These are phyloP conservation scores for Dichetophora obliterata DNA, from an alignment of 2,888 invertebrate genomes.

Conservation along the genomic window DNA sequence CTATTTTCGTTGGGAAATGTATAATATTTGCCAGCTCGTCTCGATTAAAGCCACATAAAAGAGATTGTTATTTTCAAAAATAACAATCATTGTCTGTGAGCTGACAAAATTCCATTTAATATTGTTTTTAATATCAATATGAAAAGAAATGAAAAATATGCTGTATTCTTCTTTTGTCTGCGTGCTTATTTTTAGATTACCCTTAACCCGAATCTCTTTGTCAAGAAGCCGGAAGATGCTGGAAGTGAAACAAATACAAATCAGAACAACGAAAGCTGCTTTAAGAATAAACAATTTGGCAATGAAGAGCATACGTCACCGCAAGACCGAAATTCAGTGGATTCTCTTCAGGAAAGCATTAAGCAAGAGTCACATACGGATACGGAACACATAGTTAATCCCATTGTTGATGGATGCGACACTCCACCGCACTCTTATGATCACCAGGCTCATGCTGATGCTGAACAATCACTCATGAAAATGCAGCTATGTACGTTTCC, in stretches of 20 bases:
- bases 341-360: slow-evolving; percentile 23
- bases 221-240: slow-evolving; percentile 52
- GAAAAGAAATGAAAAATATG: slow-evolving; percentile 22
- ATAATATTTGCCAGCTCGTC: slow-evolving; percentile 2
- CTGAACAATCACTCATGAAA: slow-evolving; percentile 82
- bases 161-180: background rate
- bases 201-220: slow-evolving; percentile 61
- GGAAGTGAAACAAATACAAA: background rate
- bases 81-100: slow-evolving; percentile 7
- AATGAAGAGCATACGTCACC: background rate
- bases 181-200: slow-evolving; percentile 52
- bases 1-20: background rate
- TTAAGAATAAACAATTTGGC: background rate
- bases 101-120: slow-evolving; percentile 17
- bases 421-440: slow-evolving; percentile 24
- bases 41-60: slow-evolving; percentile 14
- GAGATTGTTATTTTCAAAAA: slow-evolving; percentile 12
- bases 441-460: slow-evolving; percentile 70
- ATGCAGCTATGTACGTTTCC: slow-evolving; percentile 81
- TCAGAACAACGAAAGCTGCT: slow-evolving; percentile 24
- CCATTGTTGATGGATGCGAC: slow-evolving; percentile 26
- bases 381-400: slow-evolving; percentile 15
- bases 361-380: slow-evolving; percentile 43
- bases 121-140: background rate
- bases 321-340: background rate